Base-by-base conservation (phyloP, 1,140 invertebrate genomes). In the Linepithema humile region DNA sequence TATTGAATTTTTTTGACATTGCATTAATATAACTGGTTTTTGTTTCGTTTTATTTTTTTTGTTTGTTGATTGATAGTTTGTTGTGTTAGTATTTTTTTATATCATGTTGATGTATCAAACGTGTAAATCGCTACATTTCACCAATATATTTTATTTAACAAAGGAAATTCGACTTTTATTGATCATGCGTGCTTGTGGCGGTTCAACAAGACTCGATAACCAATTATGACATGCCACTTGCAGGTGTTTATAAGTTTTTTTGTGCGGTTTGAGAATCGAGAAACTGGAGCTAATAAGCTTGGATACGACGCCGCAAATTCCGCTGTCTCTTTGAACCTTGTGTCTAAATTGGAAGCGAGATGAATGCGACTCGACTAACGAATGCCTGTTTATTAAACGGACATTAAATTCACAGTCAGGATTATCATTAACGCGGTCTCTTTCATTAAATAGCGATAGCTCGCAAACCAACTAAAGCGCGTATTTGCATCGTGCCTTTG, bases 401-500 rank as follows among this genome's bases (percentile, higher is more conserved):
- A 32, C 5, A 48, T 82, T 82, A 82, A 64, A 43, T 69, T 50
- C 40, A 53, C 9, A 35, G 50, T 45, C n/a, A 26, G 9, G 45
- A 83, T 64, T 23, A 64, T 9, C 59, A 84, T 84, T 84, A 75
- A 65, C 64, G 38, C 15, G 7, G 3, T 48, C 45, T 55, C 48
- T 69, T 84, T 62, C 29, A 43, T 62, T 10, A 53, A 84, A 60
- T n/a, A 32, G 4, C 20, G 7, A 48, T 35, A 3, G 12, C 2
- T 38, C 17, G 35, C 23, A 62, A n/a, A 55, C 26, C 40, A 60
- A 45, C 38, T 60, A 60, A n/a, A n/a, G 5, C 12, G 23, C 17
- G 9, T 43, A 38, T 23, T 32, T 73, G 10, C 38, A 12, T 5
- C 35, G 23, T 12, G 23, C 3, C 43, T 64, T 50, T 72, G n/a